Conservation (phyloP, 2,888 invertebrate genomes). For the Chouioia cunea region DNA sequence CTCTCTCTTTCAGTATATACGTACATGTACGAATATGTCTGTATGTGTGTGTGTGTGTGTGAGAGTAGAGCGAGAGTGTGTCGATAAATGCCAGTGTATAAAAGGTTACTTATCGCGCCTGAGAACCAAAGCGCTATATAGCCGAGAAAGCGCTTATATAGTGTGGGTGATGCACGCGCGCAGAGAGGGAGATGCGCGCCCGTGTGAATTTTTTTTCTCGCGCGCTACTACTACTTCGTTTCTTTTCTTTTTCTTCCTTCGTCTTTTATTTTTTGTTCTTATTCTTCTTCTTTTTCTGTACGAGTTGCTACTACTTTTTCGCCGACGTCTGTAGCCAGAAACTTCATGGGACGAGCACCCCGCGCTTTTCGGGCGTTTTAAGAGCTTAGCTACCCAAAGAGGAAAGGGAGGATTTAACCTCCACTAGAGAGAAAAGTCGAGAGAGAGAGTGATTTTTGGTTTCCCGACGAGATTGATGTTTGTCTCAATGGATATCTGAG, state of each 20-base stretch:
- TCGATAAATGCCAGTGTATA: slow-evolving; percentile 45
- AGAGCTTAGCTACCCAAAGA: slow-evolving; percentile 6
- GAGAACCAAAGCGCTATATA: slow-evolving; percentile 30
- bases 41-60: neutral
- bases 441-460: no score
- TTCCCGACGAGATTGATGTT: no score
- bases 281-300: no score
- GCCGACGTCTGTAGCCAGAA: no score
- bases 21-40: neutral
- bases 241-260: neutral
- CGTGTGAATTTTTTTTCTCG: slow-evolving; percentile 45
- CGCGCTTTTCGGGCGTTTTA: slow-evolving; percentile 27
- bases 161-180: neutral
- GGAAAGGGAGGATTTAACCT: no score
- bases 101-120: slow-evolving; percentile 48
- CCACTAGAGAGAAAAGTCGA: no score
- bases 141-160: neutral
- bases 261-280: no score
- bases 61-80: slow-evolving; percentile 21
- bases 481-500: no score
- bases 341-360: no score
- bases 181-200: neutral
- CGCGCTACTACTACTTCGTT: slow-evolving; percentile 18
- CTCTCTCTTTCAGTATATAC: neutral
- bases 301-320: no score